Evolutionary conservation across 2,797 vertebrate genomes (phyloP).

Genomic region (Tadarida brasiliensis): DNA sequence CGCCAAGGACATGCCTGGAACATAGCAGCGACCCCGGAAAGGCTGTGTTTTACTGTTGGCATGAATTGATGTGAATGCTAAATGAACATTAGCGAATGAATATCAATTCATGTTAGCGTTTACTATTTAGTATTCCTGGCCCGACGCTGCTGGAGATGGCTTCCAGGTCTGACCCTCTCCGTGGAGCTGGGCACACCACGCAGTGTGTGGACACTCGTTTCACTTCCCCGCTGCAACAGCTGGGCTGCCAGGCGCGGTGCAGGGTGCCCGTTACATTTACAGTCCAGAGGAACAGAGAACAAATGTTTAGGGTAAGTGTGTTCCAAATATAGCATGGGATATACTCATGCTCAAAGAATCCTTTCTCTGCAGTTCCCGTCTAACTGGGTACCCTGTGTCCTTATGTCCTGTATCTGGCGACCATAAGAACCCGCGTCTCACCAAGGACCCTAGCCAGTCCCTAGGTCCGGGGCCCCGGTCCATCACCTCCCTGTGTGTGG

Average conservation of each 20-base stretch:
- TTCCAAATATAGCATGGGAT: not conserved
- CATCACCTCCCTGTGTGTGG: rapidly evolving
- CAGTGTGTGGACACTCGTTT: not conserved
- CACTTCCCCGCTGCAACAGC: no score
- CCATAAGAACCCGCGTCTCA: not conserved
- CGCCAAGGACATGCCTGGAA: not conserved
- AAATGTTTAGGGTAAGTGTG: not conserved
- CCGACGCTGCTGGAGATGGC: not conserved
- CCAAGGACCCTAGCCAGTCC: not conserved
- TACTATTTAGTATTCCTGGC: not conserved
- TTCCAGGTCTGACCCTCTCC: rapidly evolving
- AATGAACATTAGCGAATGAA: not conserved
- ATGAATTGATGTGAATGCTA: not conserved
- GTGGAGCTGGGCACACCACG: rapidly evolving
- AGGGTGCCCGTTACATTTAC: not conserved
- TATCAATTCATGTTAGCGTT: not conserved
- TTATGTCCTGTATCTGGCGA: not conserved
- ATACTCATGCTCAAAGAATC: not conserved
- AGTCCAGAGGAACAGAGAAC: not conserved
- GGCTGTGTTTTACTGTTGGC: not conserved
- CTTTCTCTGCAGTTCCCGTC: not conserved
- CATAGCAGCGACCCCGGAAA: not conserved
- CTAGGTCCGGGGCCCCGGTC: not conserved
- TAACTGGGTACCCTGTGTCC: not conserved
- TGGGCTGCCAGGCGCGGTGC: not conserved